Base-by-base conservation (phyloP, 2,113 vertebrate species). In the Pterophyllum scalare region DNA sequence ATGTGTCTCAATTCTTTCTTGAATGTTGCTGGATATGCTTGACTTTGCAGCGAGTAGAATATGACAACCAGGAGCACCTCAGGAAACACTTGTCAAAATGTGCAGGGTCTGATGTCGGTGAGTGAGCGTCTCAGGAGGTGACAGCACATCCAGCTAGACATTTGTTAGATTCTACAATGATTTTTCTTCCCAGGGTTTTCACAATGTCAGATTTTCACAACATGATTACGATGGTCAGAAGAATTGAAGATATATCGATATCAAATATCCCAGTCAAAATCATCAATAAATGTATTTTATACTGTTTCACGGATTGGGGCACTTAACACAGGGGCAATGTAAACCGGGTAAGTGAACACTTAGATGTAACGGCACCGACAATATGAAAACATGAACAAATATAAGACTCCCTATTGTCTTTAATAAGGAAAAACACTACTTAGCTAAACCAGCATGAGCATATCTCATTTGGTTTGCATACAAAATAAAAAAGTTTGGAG, bases 61-160 rank as follows among this genome's bases (percentile, higher is more conserved):
- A 33, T 65, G 77, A 88, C 77, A 82, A 62, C 35, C 20, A 20
- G 64, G 67, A 85, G 54, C 33, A 72, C 26, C 26, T 72, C 46
- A 54, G 67, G 46, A 72, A 72, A 81, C 64, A 65, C 77, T 52
- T 87, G 77, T 82, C 81, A 84, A 56, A 82, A 81, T 76, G 54
- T 46, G 59, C 52, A 65, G 38, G 20, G 35, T 75, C 28, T 78
- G 60, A 77, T 81, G 59, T 77, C 72, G 80, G 46, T 60, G 40
- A 78, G 70, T 15, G 28, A 65, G n/a, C 28, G 7, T 46, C 46
- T 82, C 12, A 56, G 59, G 84, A 31, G 65, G 22, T n/a, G 24
- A 77, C 20, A 24, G 24, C 20, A 46, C n/a, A 81, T 74, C 59
- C 15, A 61, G 82, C 22, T 77, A 19, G 9, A 81, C 13, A 17